phyloP scores from a whole-genome alignment of 2,113 vertebrate species.

The Anguilla japonica region DNA sequence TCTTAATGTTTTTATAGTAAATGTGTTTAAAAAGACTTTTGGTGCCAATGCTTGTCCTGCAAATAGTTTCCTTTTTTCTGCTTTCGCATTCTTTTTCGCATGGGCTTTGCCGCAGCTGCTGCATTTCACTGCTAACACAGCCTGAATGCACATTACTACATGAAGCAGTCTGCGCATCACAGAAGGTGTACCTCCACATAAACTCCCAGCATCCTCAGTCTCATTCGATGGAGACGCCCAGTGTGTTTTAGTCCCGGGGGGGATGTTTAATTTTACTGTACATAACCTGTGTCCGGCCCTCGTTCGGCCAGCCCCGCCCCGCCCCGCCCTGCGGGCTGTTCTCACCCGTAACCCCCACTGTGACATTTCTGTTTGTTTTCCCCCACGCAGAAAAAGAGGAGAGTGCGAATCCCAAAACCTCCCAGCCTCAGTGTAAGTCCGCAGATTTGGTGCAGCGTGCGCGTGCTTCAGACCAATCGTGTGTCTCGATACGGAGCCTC shows the following conservation, averaged over 20 bases:
- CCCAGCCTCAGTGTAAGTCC: constrained; percentile 24
- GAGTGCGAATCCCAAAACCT: constrained; percentile 12
- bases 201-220: not conserved
- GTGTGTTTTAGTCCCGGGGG: not conserved
- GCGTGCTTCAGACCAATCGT: not conserved
- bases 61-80: not conserved
- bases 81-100: not conserved
- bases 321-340: not conserved
- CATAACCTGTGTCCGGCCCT: not conserved
- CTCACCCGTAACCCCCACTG: not conserved
- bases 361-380: not conserved
- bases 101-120: not conserved
- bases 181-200: not conserved
- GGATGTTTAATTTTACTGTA: not conserved
- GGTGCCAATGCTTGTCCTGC: not conserved
- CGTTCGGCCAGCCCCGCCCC: not conserved
- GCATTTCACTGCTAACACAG: not conserved
- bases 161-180: not conserved
- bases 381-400: constrained; percentile 20
- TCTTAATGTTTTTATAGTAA: no score
- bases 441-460: not conserved
- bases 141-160: not conserved
- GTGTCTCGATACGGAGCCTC: no score
- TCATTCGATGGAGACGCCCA: not conserved
- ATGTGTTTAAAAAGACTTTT: no score